These are phyloP conservation scores for Cyanocitta stelleri DNA, from an alignment of 2,113 vertebrate species.

Conservation along the genomic window DNA sequence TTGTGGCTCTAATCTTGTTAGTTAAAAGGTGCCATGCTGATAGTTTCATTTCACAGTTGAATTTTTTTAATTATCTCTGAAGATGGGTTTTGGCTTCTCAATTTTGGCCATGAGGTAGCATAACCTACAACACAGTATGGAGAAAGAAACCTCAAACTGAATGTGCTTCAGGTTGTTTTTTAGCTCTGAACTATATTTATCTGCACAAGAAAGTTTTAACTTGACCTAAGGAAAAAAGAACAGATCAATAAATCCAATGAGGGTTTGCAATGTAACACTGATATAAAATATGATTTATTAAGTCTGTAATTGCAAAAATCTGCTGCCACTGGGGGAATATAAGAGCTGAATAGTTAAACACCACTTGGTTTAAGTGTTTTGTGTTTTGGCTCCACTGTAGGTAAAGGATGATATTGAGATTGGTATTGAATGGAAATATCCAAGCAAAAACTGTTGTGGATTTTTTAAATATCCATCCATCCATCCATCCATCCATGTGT, in stretches of 20 bases:
- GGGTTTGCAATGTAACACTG: background rate
- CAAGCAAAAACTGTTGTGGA: background rate
- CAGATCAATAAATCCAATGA: slow-evolving; percentile 25
- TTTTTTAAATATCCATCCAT: background rate
- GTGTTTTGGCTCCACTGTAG: background rate
- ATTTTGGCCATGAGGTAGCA: slow-evolving; percentile 26
- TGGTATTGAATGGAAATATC: background rate
- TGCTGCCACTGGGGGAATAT: background rate
- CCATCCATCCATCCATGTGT: too few relatives aligned
- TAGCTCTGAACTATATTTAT: background rate
- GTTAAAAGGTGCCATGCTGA: slow-evolving; percentile 33
- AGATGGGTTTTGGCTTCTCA: slow-evolving; percentile 37
- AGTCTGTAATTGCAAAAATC: background rate
- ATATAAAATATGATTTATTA: slow-evolving; percentile 44
- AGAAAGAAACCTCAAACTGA: background rate
- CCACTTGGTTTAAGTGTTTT: background rate
- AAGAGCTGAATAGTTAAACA: background rate
- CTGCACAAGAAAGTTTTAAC: background rate
- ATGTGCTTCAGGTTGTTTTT: background rate
- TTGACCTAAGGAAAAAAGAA: slow-evolving; percentile 23
- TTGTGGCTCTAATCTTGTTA: background rate
- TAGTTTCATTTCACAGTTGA: slow-evolving; percentile 61
- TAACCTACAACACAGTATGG: background rate
- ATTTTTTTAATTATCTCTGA: slow-evolving; percentile 51
- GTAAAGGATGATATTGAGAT: background rate